Base-by-base conservation (phyloP, 2,888 invertebrate species). In the Dendrolimus houi region DNA sequence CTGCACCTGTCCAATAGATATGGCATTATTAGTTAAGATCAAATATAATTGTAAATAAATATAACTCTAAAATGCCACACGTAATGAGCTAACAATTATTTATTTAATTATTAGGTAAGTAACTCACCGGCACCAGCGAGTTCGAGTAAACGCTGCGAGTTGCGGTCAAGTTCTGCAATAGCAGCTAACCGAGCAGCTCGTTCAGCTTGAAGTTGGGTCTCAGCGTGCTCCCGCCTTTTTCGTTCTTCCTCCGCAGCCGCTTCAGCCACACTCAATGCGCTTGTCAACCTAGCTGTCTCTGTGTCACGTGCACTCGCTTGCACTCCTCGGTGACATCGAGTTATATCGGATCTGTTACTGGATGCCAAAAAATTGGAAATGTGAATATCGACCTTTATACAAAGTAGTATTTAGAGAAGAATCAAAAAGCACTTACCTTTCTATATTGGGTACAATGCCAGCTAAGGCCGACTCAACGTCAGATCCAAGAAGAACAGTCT, bases 401-500 rank as follows among this genome's bases (percentile, higher is more conserved):
- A 29, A 29, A 29, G 6, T 29, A 29, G 29, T 29, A 29, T 29
- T 29, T 29, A 6, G 29, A 29, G 29, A 29, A 3, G 29, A 29
- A 6, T 29, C 6, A 29, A 29, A 6, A 29, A 41, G 41, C 17
- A 66, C 73, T 77, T 73, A 88, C 89, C 75, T 85, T 60, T 88
- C 88, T 69, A 90, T 85, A 64, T 82, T 85, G 59, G 89, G 89
- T 63, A 84, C 67, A 58, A 92, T 80, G 1, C 96, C 96, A 0
- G 93, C 92, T 56, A 96, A 85, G 7, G 94, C 94, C 14, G 94
- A 93, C 63, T 95, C 95, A 40, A 96, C 90, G 71, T 96, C 96
- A 2, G 85, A 81, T 57, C 94, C 93, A 1, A 95, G 92, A 56
- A 97, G 81, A 40, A 94, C 95, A 1, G 97, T 97, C 79, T 97